Percentiles rank a stretch among this genome's conserved stretches.
phyloP scores from a whole-genome alignment of 2,797 vertebrate genomes.

The Rhinella marina region DNA sequence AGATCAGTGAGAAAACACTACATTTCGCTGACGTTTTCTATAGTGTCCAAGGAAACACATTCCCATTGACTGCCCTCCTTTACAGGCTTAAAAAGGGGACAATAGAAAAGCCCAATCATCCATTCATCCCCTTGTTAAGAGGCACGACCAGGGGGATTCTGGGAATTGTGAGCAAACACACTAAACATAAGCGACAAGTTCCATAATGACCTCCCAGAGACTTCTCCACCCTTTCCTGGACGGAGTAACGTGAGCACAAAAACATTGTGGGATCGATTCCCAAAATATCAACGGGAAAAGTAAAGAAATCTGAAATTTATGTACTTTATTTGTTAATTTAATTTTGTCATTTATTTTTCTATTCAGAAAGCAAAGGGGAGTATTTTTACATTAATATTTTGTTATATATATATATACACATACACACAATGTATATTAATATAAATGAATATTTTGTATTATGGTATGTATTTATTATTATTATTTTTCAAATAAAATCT shows the following conservation, averaged over 20 bases:
- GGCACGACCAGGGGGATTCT: conserved; percentile 32
- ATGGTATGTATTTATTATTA: too few species aligned
- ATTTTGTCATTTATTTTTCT: too few species aligned
- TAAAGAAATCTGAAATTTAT: too few species aligned
- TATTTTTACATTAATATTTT: too few species aligned
- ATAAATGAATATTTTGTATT: too few species aligned
- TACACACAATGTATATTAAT: too few species aligned
- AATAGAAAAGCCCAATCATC: conserved; percentile 41
- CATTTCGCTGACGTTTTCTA: conserved; percentile 41
- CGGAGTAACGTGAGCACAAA: not conserved
- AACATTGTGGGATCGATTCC: not conserved
- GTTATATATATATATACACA: too few species aligned
- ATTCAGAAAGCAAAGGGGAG: too few species aligned
- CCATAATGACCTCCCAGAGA: not conserved
- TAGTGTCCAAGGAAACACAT: conserved; percentile 53
- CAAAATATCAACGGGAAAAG: too few species aligned
- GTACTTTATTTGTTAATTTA: too few species aligned
- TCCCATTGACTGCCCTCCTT: conserved; percentile 57
- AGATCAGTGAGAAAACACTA: conserved; percentile 47
- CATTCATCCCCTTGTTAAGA: conserved; percentile 30
- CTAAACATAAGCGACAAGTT: conserved; percentile 10
- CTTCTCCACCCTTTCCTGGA: not conserved
- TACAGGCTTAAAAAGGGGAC: conserved; percentile 38
- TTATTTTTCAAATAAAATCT: too few species aligned
- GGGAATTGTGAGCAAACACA: conserved; percentile 23